Percentiles rank a stretch among this genome's conserved stretches.
These are phyloP conservation scores for Hyposmocoma kahamanoa DNA, from an alignment of 1,140 invertebrate genomes.

Conservation along the genomic window DNA sequence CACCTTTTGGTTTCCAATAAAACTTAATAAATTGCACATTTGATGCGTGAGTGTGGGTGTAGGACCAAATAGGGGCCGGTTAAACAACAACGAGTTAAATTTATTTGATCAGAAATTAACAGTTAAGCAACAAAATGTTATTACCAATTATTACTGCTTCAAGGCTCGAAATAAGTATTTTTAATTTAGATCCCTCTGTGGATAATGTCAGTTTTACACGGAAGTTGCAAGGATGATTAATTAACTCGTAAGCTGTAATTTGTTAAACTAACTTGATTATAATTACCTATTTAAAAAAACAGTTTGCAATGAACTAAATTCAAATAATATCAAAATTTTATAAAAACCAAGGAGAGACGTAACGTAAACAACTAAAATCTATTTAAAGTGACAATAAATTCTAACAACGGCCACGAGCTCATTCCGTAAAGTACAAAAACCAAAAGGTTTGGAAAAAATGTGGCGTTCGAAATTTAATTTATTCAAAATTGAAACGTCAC, in stretches of 20 bases:
- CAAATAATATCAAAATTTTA: slow-evolving; percentile 9
- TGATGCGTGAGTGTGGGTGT: neutral
- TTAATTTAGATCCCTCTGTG: neutral
- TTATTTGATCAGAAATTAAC: neutral
- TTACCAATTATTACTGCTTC: no score
- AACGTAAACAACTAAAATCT: slow-evolving; percentile 41
- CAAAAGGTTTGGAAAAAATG: slow-evolving; percentile 60
- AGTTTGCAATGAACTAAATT: neutral
- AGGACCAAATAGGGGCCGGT: neutral
- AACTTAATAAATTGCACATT: neutral
- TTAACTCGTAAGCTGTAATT: slow-evolving; percentile 1
- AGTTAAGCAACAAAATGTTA: no score
- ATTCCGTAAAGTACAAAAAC: slow-evolving; percentile 37
- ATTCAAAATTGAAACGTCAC: slow-evolving; percentile 73
- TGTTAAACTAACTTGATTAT: slow-evolving; percentile 3
- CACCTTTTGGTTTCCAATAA: neutral
- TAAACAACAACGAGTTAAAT: neutral
- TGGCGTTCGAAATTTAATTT: slow-evolving; percentile 73
- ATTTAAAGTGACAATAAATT: slow-evolving; percentile 64
- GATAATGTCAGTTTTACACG: neutral
- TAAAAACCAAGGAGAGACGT: slow-evolving; percentile 12
- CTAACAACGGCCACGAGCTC: slow-evolving; percentile 56
- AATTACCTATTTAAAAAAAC: neutral
- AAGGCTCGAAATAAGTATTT: no score
- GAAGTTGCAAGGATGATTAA: slow-evolving; percentile 3